Percentiles rank a stretch among this genome's conserved stretches.
phyloP scores from a whole-genome alignment of 2,797 vertebrate species.

The Champsocephalus esox region DNA sequence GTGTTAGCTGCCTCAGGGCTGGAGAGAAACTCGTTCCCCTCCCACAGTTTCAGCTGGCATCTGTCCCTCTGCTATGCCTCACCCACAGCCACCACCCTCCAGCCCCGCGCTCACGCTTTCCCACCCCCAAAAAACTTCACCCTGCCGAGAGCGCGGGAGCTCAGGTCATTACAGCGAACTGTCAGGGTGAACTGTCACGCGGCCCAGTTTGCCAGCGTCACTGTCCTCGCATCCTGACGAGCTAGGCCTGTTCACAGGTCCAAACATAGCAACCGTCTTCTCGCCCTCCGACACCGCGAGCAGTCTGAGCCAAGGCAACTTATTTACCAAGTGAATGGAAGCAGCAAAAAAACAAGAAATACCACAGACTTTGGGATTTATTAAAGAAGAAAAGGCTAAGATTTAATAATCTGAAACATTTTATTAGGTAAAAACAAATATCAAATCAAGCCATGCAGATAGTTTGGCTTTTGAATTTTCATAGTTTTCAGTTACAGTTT shows the following conservation, averaged over 20 bases:
- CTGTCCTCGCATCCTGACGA: constrained; percentile 68
- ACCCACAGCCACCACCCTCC: constrained; percentile 66
- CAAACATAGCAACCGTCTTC: constrained; percentile 79
- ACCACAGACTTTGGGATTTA: constrained; percentile 12
- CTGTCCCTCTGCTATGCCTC: constrained; percentile 71
- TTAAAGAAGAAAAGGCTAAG: not conserved
- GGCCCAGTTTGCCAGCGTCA: constrained; percentile 67
- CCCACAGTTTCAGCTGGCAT: constrained; percentile 82
- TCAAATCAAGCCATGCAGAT: not conserved
- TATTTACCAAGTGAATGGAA: constrained; percentile 51
- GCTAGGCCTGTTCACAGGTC: constrained; percentile 62
- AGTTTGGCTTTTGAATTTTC: not conserved
- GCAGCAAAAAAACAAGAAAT: not conserved
- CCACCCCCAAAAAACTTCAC: constrained; percentile 61
- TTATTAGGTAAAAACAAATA: too few relatives aligned
- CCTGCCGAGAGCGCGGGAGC: constrained; percentile 73
- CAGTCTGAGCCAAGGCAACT: constrained; percentile 52
- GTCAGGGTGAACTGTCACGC: constrained; percentile 79
- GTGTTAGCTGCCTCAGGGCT: constrained; percentile 78
- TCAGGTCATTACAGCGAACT: constrained; percentile 85
- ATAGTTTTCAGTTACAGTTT: too few relatives aligned
- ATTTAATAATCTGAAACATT: not conserved
- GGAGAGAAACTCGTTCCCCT: constrained; percentile 79
- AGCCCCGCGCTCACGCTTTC: constrained; percentile 29
- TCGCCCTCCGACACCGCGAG: constrained; percentile 55